phyloP scores from a whole-genome alignment of 2,888 invertebrate species.

The Eretmocerus hayati region DNA sequence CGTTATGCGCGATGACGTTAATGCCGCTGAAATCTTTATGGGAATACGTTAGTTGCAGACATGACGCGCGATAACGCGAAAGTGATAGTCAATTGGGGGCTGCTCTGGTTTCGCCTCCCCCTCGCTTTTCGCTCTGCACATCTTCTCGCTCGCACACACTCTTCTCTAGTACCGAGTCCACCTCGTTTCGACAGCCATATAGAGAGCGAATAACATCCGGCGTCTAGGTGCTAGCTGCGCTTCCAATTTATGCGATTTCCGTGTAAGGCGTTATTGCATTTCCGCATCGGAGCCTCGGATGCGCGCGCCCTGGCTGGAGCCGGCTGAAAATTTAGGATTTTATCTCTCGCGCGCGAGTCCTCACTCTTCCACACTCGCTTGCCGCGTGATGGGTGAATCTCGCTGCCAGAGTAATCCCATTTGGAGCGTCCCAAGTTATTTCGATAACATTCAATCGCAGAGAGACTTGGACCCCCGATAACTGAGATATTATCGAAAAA shows the following conservation, averaged over 20 bases:
- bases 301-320: slow-evolving; percentile 16
- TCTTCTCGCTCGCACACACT: too few species aligned
- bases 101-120: slow-evolving; percentile 5
- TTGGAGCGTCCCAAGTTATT: too few species aligned
- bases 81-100: slow-evolving; percentile 18
- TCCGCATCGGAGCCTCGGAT: slow-evolving; percentile 19
- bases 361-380: too few species aligned
- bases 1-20: not conserved
- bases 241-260: slow-evolving; percentile 24
- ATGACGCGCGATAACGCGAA: slow-evolving; percentile 17
- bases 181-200: not conserved
- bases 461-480: too few species aligned
- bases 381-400: too few species aligned
- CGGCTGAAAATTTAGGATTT: too few species aligned
- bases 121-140: slow-evolving; percentile 1
- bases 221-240: slow-evolving; percentile 17
- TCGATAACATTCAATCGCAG: too few species aligned
- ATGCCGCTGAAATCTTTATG: not conserved
- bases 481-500: too few species aligned
- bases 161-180: not conserved
- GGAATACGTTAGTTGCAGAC: not conserved
- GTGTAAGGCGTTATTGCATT: slow-evolving; percentile 24
- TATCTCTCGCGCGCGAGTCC: too few species aligned
- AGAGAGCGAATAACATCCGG: slow-evolving; percentile 17
- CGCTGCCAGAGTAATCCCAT: too few species aligned